Evolutionary conservation across 2,888 invertebrate species (phyloP).

Genomic region (Drosophila koepferae): DNA sequence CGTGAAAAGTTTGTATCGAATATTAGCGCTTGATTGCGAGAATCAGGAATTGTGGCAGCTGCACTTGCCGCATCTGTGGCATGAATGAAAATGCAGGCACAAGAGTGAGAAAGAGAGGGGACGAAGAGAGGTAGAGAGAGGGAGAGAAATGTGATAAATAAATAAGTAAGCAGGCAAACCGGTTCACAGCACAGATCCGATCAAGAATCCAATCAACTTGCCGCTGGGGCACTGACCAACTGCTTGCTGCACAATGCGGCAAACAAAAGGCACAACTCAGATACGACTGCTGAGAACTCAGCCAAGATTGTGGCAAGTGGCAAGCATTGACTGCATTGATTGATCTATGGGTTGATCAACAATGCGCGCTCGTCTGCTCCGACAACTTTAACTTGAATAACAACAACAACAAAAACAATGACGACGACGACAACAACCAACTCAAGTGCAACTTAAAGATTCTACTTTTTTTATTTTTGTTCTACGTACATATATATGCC

Average conservation of each 20-base stretch:
- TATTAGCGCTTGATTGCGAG: constrained; percentile 68
- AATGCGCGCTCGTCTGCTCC: constrained; percentile 56
- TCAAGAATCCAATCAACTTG: constrained; percentile 79
- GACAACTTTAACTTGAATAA: constrained; percentile 45
- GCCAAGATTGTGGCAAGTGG: constrained; percentile 42
- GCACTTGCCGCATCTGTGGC: constrained; percentile 51
- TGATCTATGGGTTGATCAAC: constrained; percentile 76
- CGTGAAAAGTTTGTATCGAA: constrained; percentile 70
- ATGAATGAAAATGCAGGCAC: constrained; percentile 59
- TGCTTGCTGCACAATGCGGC: constrained; percentile 41
- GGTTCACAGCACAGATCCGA: constrained; percentile 47
- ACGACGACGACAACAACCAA: background rate
- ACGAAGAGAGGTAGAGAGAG: background rate
- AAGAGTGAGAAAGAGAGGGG: background rate
- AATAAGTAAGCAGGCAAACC: constrained; percentile 72
- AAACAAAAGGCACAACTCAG: constrained; percentile 61
- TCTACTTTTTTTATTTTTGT: constrained; percentile 1
- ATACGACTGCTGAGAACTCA: constrained; percentile 27
- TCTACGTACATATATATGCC: constrained; percentile 11
- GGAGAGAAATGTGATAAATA: constrained; percentile 74
- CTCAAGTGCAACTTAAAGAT: constrained; percentile 33
- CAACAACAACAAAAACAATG: background rate
- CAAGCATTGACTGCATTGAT: constrained; percentile 68
- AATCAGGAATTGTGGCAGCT: constrained; percentile 50
- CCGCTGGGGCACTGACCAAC: constrained; percentile 68